Percentiles rank a stretch among this genome's conserved stretches.
These are phyloP conservation scores for Orycteropus afer DNA, from an alignment of 2,113 vertebrate species.

Conservation along the genomic window DNA sequence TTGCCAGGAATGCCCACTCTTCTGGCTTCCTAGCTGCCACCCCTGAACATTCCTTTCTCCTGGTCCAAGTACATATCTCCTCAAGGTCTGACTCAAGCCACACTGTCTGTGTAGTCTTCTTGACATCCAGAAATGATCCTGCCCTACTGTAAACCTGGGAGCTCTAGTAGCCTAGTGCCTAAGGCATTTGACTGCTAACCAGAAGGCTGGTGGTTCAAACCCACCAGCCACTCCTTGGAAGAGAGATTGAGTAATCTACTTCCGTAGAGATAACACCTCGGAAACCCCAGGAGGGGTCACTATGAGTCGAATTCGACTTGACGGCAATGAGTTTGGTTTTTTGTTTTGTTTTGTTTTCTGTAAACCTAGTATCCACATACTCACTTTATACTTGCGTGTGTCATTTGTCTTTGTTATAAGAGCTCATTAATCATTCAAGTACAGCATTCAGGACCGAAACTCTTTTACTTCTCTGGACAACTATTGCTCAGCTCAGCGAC, in stretches of 20 bases:
- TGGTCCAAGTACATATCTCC: not conserved
- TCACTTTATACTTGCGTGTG: not conserved
- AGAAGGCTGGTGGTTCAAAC: too few relatives aligned
- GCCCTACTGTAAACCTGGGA: not conserved
- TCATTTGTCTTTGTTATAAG: not conserved
- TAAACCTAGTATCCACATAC: not conserved
- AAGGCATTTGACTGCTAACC: too few relatives aligned
- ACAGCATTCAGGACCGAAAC: not conserved
- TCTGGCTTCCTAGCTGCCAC: not conserved
- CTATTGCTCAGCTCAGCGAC: not conserved
- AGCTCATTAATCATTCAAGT: not conserved
- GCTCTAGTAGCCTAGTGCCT: too few relatives aligned
- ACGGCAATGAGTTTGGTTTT: too few relatives aligned
- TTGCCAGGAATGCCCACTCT: not conserved
- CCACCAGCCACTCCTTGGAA: too few relatives aligned
- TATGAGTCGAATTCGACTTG: too few relatives aligned
- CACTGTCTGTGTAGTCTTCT: not conserved
- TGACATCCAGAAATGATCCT: not conserved
- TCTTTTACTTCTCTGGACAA: not conserved
- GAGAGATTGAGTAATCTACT: too few relatives aligned
- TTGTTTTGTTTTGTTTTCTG: too few relatives aligned
- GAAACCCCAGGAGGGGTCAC: too few relatives aligned
- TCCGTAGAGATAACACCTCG: too few relatives aligned
- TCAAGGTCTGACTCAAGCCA: not conserved
- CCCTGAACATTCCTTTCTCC: not conserved